Base-by-base conservation (phyloP, 1,140 invertebrate genomes). In the Drosophila kurseongensis region DNA sequence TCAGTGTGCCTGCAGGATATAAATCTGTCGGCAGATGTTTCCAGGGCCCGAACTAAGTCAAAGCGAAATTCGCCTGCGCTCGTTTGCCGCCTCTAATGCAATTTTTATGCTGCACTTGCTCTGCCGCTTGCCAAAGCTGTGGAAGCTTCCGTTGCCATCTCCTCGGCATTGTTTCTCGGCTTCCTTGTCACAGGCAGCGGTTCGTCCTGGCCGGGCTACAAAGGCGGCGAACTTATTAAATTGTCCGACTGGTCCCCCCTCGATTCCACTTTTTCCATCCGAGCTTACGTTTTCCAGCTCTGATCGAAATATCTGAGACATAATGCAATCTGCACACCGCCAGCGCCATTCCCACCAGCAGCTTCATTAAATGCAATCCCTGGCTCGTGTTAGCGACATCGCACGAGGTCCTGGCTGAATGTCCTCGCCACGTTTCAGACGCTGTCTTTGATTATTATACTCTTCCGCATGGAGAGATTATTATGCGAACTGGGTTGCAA, bases 71-170 rank as follows among this genome's bases (percentile, higher is more conserved):
- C 44, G 7, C 35, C 48, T 50, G 54, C 41, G 60, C 63, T 66
- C 58, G 52, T 82, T 82, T 79, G 75, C 58, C 63, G 56, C 61
- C 40, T 44, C 83, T 86, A 86, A 86, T 86, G 82, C 82, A 88
- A 86, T 86, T 88, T 76, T 82, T 88, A 86, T 82, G 82, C 83
- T 82, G 82, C 83, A 79, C 65, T 88, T 66, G 71, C 51, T 75
- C 45, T 23, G 35, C 29, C 52, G 47, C 36, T 29, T 59, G 72
- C 18, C 36, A 67, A 67, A 76, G 69, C 65, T 42, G 38, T 38
- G 50, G 55, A 56, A 81, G 66, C 69, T 88, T 82, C 83, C 83
- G 83, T 66, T 76, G 47, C 47, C 57, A 45, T 35, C 29, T 54
- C 47, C 45, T 52, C 71, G 48, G 41, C 56, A 78, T 86, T 85